Evolutionary conservation across 2,888 invertebrate species (phyloP), one percentile per base, ranked within the genome.

Genomic region (Sceliomorpha sp.): DNA sequence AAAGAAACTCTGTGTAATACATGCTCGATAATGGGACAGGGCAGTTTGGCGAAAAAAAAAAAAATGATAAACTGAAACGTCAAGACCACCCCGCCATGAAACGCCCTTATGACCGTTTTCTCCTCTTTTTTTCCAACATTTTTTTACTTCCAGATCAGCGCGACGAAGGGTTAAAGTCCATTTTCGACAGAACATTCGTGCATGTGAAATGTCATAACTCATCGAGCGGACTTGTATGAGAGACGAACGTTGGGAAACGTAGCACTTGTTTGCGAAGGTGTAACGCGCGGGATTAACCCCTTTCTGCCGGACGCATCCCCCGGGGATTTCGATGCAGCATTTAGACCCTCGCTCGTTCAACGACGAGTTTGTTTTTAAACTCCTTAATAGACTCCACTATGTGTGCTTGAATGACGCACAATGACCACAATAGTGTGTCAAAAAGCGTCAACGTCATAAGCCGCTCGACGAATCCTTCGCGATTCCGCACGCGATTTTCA

Each of bases 161-260:
- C 26, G 10, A 10, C 51, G 50, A 70, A 66, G 70, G 70, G 70
- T 62, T 37, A 12, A 36, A 40, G 56, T 53, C 40, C 27, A 24
- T 36, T 24, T 26, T 14, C 6, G 2, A 37, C 36, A 47, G 37
- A 50, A 50, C 36, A 37, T 26, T 50, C 14, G 36, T 26, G 44
- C 60, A 59, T 66, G 37, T 17, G 48, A 70, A 70, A 70, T 48
- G 70, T 66, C 70, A 70, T 70, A 70, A 70, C 66, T 70, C 66
- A 62, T 62, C 42, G 31, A 45, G 60, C 31, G 56, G 47, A 45
- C 51, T 66, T 58, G 32, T 29, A 32, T 37, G 39, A 20, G 51
- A 13, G 10, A 58, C 50, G 27, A 42, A 15, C 64, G 48, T 40
- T 70, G 70, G 62, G 70, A 70, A 70, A 53, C 51, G 64, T 40